Evolutionary conservation across 2,113 vertebrate genomes (phyloP), one percentile per base, ranked within the genome.

Genomic region (Centropus bengalensis): DNA sequence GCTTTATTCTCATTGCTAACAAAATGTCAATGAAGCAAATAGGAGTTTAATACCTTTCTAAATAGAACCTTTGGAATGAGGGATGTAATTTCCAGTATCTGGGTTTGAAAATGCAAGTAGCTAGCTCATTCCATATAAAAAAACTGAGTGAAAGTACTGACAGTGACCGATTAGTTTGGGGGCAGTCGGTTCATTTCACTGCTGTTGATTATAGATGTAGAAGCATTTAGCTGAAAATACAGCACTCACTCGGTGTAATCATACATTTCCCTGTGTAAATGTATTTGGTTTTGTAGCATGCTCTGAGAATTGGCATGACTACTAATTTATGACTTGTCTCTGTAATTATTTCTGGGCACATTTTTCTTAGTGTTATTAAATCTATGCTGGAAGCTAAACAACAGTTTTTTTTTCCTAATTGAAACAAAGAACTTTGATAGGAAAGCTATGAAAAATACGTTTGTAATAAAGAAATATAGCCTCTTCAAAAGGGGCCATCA

Each of bases 281-380:
- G 28, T 67, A 44, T 80, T 82, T 76, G 28, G 6, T 88, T 92
- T 75, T 54, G 49, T 40, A 63, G 73, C 33, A 32, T 75, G 52
- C 54, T n/a, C 52, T 84, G 69, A 79, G 73, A 93, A 83, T 49
- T 93, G 74, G 30, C 30, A n/a, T 64, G 56, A 56, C 49, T 89
- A 58, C 45, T 69, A 89, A 93, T 89, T 94, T 89, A 93, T 92
- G 54, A 82, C 40, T 82, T 49, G 27, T 62, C 36, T 19, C 4
- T 79, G 40, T 87, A 96, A 89, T 92, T 91, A 93, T 91, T 91
- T 94, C 45, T 76, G 32, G 78, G 66, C 40, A 73, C 44, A 76
- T 92, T 95, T 77, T 97, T 82, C 83, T 89, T 82, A 52, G 27
- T 89, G 88, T 86, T 58, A 45, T 90, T 95, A 94, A 95, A 88